Evolutionary conservation across 2,888 invertebrate species (phyloP), one percentile per base, ranked within the genome.

Genomic region (Cosmopolites sordidus): DNA sequence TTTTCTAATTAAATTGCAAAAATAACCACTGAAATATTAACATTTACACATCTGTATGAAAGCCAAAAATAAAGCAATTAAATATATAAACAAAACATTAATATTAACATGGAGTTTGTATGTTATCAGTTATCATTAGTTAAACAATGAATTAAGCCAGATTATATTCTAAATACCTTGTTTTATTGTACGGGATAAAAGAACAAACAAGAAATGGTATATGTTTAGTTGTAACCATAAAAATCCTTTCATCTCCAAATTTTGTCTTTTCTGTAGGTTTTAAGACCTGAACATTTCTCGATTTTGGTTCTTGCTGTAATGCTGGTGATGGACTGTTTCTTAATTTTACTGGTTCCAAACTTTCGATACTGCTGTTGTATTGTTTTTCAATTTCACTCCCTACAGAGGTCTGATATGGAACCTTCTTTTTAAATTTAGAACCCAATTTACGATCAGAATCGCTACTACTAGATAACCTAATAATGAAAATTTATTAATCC

Each of bases 131-230:
- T 14, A 3, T 11, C 4, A n/a, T 53, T 38, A 27, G 15, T 33
- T 27, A 47, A 50, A 46, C 11, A 27, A 29, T 43, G 22, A 22
- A 22, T 22, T 22, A 3, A 22, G n/a, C n/a, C n/a, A n/a, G 8
- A 22, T 22, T 22, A 22, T 22, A 22, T 5, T 22, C 3, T n/a
- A 33, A 43, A 44, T 16, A 50, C 52, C 52, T 51, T 18, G 62
- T 66, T 55, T 72, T 75, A 52, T 82, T 85, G 71, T 91, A 93
- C 29, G 94, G 92, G 69, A 95, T 82, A 49, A 89, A 83, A 33
- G 94, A 94, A 72, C 89, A 94, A 56, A 95, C 79, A 62, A 88
- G 80, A 75, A 93, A 87, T 29, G 95, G 94, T 51, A 86, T 83
- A 65, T 86, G 85, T 64, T 83, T 83, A 44, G 91, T 85, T 45